A percentile compares a stretch with the other conserved stretches of the same genome.
Conservation (phyloP, 2,113 vertebrate genomes). For the Cyrtonyx montezumae region DNA sequence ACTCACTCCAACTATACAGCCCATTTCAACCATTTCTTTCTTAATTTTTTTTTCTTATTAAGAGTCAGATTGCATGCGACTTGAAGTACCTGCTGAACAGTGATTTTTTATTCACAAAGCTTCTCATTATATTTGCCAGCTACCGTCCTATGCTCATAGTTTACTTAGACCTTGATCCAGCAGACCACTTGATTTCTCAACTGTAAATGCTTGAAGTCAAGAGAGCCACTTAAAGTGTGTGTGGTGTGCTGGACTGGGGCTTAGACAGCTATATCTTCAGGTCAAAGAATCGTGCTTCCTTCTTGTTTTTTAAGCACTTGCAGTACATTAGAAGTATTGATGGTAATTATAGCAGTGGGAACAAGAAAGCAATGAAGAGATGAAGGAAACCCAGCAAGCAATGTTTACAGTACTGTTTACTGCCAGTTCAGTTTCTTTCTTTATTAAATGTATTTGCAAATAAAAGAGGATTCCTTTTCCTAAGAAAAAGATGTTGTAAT, state of each 20-base stretch:
- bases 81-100: background rate
- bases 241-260: background rate
- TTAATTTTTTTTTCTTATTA: background rate
- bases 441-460: conserved; percentile 57
- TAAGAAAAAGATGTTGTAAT: background rate
- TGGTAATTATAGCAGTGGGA: background rate
- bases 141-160: background rate
- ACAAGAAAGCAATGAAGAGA: background rate
- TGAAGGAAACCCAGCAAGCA: background rate
- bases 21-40: background rate
- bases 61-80: background rate
- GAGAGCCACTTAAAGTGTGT: background rate
- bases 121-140: background rate
- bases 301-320: background rate
- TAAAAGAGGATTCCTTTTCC: conserved; percentile 62
- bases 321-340: background rate
- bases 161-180: conserved; percentile 21
- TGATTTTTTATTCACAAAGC: background rate
- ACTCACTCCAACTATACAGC: background rate
- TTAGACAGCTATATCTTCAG: background rate
- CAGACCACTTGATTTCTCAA: background rate
- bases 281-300: background rate
- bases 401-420: conserved; percentile 39
- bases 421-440: conserved; percentile 50
- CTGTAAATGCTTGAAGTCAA: background rate